Conservation (phyloP, 2,113 vertebrate species). For the Mastomys natalensis region DNA sequence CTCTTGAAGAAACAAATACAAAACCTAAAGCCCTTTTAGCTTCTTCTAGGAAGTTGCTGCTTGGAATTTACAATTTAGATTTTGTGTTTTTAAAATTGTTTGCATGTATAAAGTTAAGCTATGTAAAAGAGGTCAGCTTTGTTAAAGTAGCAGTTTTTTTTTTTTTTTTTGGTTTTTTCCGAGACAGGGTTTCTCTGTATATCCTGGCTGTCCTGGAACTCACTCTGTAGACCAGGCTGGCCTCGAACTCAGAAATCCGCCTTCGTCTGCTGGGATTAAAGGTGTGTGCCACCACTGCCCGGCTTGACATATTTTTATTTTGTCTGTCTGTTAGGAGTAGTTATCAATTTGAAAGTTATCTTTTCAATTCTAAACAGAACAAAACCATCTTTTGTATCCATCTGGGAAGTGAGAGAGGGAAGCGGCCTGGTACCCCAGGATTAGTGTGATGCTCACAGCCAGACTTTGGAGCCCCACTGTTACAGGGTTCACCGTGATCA, state of each 20-base stretch:
- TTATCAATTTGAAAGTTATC: slow-evolving; percentile 51
- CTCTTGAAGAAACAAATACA: slow-evolving; percentile 43
- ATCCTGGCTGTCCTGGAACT: no score
- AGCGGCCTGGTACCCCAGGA: not conserved
- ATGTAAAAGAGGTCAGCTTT: slow-evolving; percentile 17
- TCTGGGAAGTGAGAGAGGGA: not conserved
- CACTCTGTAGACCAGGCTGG: no score
- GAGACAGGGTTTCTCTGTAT: no score
- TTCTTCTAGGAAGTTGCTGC: slow-evolving; percentile 37
- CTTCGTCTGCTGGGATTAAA: no score
- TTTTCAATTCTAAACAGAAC: slow-evolving; percentile 57
- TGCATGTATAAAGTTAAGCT: not conserved
- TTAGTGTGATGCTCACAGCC: not conserved
- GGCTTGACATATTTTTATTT: no score
- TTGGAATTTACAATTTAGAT: slow-evolving; percentile 54
- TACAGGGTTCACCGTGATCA: not conserved
- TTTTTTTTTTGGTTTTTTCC: no score
- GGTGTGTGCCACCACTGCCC: no score
- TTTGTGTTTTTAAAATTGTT: slow-evolving; percentile 53
- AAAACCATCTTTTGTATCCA: slow-evolving; percentile 30
- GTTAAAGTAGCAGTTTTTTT: slow-evolving; percentile 20
- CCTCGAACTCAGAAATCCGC: no score
- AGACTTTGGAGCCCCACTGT: not conserved
- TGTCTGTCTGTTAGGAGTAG: not conserved
- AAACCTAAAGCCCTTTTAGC: slow-evolving; percentile 22